Base-by-base conservation (phyloP, 2,888 invertebrate species). In the Linnaemya tessellans region DNA sequence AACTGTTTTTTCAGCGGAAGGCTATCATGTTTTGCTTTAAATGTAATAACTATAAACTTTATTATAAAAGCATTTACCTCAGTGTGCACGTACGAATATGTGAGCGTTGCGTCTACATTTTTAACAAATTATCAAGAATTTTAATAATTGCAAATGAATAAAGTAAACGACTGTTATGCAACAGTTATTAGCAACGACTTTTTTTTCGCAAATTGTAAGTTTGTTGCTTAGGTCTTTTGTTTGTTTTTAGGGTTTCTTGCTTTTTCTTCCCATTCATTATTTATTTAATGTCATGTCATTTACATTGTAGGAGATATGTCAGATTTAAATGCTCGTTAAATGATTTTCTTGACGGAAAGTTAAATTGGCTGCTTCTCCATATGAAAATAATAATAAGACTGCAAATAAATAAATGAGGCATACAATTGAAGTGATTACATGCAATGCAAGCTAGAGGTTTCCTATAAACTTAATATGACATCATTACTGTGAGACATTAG, bases 51-150 rank as follows among this genome's bases (percentile, higher is more conserved):
- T 41, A 68, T 25, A 25, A 54, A 54, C 7, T 41, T 20, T 20
- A 20, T 8, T 38, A 56, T 43, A 35, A 35, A 35, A 25, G 9
- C 11, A 13, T 41, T 2, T 30, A 5, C 30, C 3, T 5, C n/a
- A 38, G 13, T 54, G 30, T 18, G 0, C 43, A 15, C 18, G 9
- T n/a, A n/a, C n/a, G n/a, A n/a, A n/a, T n/a, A 35, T 9, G 35
- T 43, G n/a, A 7, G 5, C 43, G 41, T 4, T 51, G 10, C 11
- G 38, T 70, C 35, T 35, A 15, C 3, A 43, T 54, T 78, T 64
- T 67, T 46, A 18, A 68, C 49, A 78, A 84, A 81, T 78, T 74
- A 62, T 68, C 73, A 68, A 74, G 67, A 81, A 81, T 73, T 56
- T 60, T 49, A 67, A 67, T 67, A 58, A 41, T 67, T 49, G 20